These are phyloP conservation scores for Bradypodion pumilum DNA, from an alignment of 2,797 vertebrate genomes.

Conservation along the genomic window DNA sequence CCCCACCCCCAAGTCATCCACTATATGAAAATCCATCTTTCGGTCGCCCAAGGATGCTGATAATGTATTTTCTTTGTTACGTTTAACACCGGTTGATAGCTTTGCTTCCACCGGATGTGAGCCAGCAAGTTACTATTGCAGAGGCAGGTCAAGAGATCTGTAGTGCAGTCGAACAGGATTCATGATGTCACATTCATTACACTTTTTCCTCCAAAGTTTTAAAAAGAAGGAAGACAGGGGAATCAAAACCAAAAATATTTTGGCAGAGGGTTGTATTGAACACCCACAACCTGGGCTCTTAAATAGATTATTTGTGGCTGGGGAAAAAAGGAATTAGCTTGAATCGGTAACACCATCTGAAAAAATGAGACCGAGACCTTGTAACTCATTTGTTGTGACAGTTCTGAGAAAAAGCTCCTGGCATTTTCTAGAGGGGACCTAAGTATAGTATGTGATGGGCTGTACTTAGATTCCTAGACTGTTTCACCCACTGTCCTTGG, in stretches of 20 bases:
- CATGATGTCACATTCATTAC: conserved; percentile 33
- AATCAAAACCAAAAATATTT: too few species aligned
- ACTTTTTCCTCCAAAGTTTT: conserved; percentile 1
- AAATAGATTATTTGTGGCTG: background rate
- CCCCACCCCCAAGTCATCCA: background rate
- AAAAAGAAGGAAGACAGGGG: background rate
- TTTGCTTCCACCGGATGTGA: conserved; percentile 10
- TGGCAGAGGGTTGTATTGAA: background rate
- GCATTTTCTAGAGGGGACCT: background rate
- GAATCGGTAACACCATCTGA: background rate
- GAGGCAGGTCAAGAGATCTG: conserved; percentile 28
- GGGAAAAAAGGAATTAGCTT: background rate
- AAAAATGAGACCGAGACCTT: background rate
- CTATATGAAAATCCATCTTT: background rate
- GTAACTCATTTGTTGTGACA: conserved; percentile 9
- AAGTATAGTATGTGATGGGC: background rate
- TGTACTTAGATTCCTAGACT: conserved; percentile 9
- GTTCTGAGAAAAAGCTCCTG: conserved; percentile 26
- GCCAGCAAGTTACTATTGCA: conserved; percentile 31
- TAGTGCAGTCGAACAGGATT: conserved; percentile 1
- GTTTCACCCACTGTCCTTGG: background rate
- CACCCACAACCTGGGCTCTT: background rate
- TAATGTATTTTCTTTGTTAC: conserved; percentile 4
- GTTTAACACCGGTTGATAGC: conserved; percentile 27
- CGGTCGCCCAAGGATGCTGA: background rate